These are phyloP conservation scores for Hephaestus fuliginosus DNA, from an alignment of 2,797 vertebrate species.

Conservation along the genomic window DNA sequence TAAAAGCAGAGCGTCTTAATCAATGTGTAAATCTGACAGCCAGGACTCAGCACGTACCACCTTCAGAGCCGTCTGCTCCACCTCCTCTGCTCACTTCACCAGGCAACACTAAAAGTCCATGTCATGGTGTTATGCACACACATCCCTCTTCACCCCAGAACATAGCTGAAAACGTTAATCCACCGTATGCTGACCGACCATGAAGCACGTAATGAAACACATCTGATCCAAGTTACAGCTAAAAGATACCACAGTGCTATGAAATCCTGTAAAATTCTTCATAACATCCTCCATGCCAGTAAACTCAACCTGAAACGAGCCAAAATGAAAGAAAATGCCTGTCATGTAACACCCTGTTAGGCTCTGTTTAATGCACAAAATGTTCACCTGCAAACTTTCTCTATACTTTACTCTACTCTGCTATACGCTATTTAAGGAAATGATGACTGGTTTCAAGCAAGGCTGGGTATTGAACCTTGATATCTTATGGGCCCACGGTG, in stretches of 20 bases:
- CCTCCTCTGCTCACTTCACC: conserved; percentile 57
- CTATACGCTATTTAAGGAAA: no score
- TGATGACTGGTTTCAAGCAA: no score
- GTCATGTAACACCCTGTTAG: neutral
- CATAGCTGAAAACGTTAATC: conserved; percentile 1
- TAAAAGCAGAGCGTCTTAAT: conserved; percentile 39
- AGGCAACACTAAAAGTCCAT: conserved; percentile 35
- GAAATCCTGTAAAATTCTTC: conserved; percentile 16
- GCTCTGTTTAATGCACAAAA: no score
- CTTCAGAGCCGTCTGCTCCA: conserved; percentile 52
- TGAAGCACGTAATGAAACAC: conserved; percentile 1
- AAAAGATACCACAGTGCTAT: neutral
- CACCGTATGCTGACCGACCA: neutral
- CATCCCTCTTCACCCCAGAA: neutral
- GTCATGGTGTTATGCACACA: conserved; percentile 19
- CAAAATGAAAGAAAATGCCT: neutral
- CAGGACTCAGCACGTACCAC: conserved; percentile 47
- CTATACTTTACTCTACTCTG: no score
- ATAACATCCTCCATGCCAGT: neutral
- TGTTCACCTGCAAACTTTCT: no score
- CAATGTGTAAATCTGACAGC: conserved; percentile 65
- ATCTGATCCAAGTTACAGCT: neutral
- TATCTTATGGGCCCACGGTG: no score
- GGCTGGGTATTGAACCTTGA: no score
- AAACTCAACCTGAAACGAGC: neutral